Evolutionary conservation across 2,797 vertebrate genomes (phyloP).

Genomic region (Smutsia gigantea): DNA sequence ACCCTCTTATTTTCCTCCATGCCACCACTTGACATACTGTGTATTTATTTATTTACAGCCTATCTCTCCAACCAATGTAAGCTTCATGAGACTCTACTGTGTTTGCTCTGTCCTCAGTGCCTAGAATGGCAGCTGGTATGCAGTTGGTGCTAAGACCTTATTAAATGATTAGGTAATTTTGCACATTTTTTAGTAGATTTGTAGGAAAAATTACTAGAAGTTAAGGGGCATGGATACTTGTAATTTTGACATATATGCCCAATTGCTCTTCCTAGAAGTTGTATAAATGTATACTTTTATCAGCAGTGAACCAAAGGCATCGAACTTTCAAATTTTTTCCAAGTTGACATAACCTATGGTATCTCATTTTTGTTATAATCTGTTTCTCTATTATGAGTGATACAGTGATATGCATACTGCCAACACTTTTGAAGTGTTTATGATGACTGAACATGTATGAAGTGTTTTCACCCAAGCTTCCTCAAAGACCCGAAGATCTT

Average conservation of each 20-base stretch:
- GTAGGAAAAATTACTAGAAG: background rate
- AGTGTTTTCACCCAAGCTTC: background rate
- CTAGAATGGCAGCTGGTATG: background rate
- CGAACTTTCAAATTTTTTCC: background rate
- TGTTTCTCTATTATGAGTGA: background rate
- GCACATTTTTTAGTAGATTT: background rate
- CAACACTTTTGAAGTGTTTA: background rate
- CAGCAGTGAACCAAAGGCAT: background rate
- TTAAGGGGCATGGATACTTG: background rate
- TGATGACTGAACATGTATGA: background rate
- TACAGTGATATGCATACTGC: background rate
- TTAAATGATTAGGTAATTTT: background rate
- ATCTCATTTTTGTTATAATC: slow-evolving; percentile 11
- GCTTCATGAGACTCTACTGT: background rate
- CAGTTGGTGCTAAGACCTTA: background rate
- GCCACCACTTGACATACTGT: background rate
- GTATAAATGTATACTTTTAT: background rate
- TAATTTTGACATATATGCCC: background rate
- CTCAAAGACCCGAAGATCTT: background rate
- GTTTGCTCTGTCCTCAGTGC: background rate
- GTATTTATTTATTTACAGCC: background rate
- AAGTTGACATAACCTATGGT: background rate
- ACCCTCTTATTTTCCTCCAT: background rate
- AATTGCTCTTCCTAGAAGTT: background rate
- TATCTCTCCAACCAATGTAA: background rate